A percentile compares a stretch with the other conserved stretches of the same genome.
These are phyloP conservation scores for Urocitellus parryii DNA, from an alignment of 2,113 vertebrate species.

Conservation along the genomic window DNA sequence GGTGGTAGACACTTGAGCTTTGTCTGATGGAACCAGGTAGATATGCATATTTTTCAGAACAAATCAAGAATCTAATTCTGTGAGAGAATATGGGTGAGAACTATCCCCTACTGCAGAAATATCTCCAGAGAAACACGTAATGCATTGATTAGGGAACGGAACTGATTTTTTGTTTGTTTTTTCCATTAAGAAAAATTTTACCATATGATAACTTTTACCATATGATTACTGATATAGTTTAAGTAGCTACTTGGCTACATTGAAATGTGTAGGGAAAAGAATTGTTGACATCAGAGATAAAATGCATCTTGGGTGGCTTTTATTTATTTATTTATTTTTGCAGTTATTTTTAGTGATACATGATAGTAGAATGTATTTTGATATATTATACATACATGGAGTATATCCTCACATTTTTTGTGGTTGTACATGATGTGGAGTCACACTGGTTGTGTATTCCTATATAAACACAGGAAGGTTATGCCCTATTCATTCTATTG, in stretches of 20 bases:
- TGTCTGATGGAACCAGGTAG: neutral
- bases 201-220: neutral
- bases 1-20: neutral
- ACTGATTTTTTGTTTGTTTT: neutral
- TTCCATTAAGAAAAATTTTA: neutral
- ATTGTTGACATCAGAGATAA: neutral
- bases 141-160: neutral
- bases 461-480: no score
- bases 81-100: neutral
- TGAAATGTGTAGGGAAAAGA: constrained; percentile 14
- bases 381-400: no score
- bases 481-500: no score
- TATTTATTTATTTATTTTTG: neutral
- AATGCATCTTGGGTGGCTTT: neutral
- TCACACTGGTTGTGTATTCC: no score
- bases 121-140: constrained; percentile 6
- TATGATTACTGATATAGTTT: constrained; percentile 24
- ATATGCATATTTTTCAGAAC: neutral
- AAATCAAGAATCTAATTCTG: constrained; percentile 7
- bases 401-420: no score
- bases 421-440: no score
- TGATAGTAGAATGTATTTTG: no score
- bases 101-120: neutral
- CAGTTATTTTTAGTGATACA: no score
- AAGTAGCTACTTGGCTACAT: neutral